Base-by-base conservation (phyloP, 2,113 vertebrate genomes). In the Carassius carassius region DNA sequence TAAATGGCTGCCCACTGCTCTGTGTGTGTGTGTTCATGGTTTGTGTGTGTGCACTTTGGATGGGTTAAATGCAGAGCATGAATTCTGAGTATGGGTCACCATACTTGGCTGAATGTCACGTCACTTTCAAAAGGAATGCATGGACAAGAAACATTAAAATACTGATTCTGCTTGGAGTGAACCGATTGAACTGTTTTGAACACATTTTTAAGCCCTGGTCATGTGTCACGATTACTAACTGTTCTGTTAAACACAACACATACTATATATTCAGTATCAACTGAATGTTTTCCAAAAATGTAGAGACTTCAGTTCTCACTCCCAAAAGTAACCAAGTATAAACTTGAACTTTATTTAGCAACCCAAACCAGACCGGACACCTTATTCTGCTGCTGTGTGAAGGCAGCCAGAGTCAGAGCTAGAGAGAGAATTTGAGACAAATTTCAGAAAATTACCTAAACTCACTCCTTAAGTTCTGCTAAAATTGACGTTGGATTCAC, bases 401-500 rank as follows among this genome's bases (percentile, higher is more conserved):
- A 70, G 0, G 12, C 44, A 76, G 74, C 25, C 72, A 47, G 23
- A 8, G 44, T 75, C 44, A 14, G 44, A 16, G 29, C 16, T 16
- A 32, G 2, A 17, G n/a, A 76, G 44, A 51, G 44, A 75, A 49
- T 70, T 12, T 29, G 23, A 54, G 23, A 76, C n/a, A 76, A 23
- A 76, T 32, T 54, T 25, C 3, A 32, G 73, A 54, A 76, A 29
- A 75, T 51, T 51, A 75, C 14, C 23, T 51, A 16, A 14, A 54
- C 47, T 49, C 49, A 1, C 72, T 47, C 70, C 13, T 74, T 74
- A 47, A 49, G 47, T 23, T 74, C 70, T 74, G 41, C 88, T 89
- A 92, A 23, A 86, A 32, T 58, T 81, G 85, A 69, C 25, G 69
- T 73, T 82, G 32, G 14, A 25, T 60, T n/a, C 41, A 41, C 74